These are phyloP conservation scores for Augochlorella aurata DNA, from an alignment of 2,888 invertebrate species.

Conservation along the genomic window DNA sequence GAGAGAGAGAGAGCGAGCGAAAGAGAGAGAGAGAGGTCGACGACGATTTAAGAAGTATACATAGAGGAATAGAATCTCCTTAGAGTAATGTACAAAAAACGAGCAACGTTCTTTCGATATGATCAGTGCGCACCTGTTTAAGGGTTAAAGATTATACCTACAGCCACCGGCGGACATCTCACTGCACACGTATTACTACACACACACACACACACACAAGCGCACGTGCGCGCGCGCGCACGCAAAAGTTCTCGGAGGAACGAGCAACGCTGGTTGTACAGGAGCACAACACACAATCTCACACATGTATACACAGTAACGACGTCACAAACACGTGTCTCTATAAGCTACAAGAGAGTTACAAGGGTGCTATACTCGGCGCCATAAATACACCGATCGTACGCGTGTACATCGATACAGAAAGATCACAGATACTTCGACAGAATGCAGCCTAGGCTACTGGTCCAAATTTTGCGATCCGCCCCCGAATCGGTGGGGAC, in stretches of 20 bases:
- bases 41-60: neutral
- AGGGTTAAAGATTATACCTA: slow-evolving; percentile 57
- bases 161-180: slow-evolving; percentile 15
- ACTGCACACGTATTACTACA: neutral
- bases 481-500: neutral
- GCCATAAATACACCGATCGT: neutral
- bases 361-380: neutral
- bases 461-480: neutral
- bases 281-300: slow-evolving; percentile 10
- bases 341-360: neutral
- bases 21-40: neutral
- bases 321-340: neutral
- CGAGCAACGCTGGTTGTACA: neutral
- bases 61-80: slow-evolving; percentile 14
- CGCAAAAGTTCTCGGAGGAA: neutral
- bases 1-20: neutral
- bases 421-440: neutral
- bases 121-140: slow-evolving; percentile 47
- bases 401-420: neutral
- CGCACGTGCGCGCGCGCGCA: neutral
- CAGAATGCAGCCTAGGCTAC: neutral
- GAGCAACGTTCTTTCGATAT: neutral
- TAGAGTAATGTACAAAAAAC: slow-evolving; percentile 17
- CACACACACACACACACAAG: neutral
- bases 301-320: neutral